Evolutionary conservation across 2,113 vertebrate genomes (phyloP).

Genomic region (Zosterops borbonicus): DNA sequence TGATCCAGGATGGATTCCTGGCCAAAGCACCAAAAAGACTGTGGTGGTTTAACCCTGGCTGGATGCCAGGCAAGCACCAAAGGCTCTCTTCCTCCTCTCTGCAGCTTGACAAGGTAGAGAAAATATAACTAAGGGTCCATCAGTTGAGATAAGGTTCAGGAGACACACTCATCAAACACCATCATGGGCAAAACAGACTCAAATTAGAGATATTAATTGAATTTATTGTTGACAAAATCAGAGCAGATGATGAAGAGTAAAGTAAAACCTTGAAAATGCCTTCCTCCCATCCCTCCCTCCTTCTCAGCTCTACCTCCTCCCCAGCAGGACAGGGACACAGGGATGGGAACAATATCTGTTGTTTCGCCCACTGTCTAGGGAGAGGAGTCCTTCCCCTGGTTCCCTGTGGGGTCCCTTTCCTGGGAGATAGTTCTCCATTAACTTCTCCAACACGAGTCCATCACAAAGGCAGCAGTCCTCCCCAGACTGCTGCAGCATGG

Average conservation of each 20-base stretch:
- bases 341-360: fast-evolving
- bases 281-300: neutral
- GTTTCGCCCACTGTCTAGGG: neutral
- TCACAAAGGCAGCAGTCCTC: too few species aligned
- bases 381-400: neutral
- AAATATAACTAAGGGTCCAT: neutral
- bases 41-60: neutral
- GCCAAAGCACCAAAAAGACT: neutral
- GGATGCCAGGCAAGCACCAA: neutral
- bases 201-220: neutral
- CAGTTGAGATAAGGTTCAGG: neutral
- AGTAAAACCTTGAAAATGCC: neutral
- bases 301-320: neutral
- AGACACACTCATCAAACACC: neutral
- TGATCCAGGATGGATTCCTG: neutral
- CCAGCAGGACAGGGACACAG: fast-evolving
- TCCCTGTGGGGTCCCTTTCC: neutral
- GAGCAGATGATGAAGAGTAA: neutral
- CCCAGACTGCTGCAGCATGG: neutral
- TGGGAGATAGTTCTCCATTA: neutral
- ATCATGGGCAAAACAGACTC: neutral
- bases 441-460: neutral
- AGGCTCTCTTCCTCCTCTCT: neutral
- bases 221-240: neutral
- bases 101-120: neutral